Evolutionary conservation across 2,888 invertebrate species (phyloP).

Genomic region (Drosophila multiciliata): DNA sequence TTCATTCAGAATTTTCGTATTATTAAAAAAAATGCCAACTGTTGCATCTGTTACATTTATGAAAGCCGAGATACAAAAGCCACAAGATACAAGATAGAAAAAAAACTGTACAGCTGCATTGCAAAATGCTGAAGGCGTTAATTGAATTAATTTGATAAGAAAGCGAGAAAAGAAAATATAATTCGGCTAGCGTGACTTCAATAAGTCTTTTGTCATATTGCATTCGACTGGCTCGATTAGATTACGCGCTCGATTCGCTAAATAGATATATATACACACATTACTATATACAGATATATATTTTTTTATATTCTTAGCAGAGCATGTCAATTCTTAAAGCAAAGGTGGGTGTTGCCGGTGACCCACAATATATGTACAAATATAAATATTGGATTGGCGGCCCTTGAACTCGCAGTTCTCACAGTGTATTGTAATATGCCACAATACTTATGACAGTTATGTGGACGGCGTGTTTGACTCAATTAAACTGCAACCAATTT

Average conservation of each 20-base stretch:
- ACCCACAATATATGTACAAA: conserved; percentile 19
- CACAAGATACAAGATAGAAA: conserved; percentile 6
- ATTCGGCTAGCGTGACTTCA: conserved; percentile 15
- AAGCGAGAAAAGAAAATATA: conserved; percentile 35
- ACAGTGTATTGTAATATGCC: conserved; percentile 19
- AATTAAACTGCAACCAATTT: conserved; percentile 62
- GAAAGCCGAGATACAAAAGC: conserved; percentile 16
- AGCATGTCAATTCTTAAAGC: background rate
- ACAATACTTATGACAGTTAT: conserved; percentile 27
- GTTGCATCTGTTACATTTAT: conserved; percentile 4
- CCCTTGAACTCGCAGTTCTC: conserved; percentile 39
- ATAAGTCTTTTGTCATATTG: conserved; percentile 45
- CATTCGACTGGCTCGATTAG: conserved; percentile 60
- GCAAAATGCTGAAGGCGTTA: conserved; percentile 25
- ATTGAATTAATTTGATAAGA: conserved; percentile 71
- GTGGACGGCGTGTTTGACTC: conserved; percentile 66
- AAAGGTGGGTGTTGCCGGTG: conserved; percentile 14
- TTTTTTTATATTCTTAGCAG: background rate
- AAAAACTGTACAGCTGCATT: conserved; percentile 10
- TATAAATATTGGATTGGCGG: conserved; percentile 5
- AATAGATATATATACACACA: background rate
- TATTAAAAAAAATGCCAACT: background rate
- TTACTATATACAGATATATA: conserved; percentile 1
- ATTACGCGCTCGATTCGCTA: conserved; percentile 41
- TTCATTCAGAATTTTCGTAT: background rate